Evolutionary conservation across 2,888 invertebrate species (phyloP), one percentile per base, ranked within the genome.

Genomic region (Bombylius discolor): DNA sequence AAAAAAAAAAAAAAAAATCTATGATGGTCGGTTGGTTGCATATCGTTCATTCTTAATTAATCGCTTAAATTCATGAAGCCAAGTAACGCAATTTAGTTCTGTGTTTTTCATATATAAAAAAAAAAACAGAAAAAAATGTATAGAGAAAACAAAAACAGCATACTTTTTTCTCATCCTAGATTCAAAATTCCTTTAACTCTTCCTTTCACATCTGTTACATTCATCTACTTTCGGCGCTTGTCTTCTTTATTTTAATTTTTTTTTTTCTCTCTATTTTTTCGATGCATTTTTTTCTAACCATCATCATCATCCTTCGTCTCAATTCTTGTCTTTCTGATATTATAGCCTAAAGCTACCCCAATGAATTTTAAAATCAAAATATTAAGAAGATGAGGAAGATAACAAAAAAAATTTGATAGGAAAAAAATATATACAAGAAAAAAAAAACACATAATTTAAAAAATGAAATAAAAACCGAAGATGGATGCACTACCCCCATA

Each of bases 51-150:
- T 59, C 59, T 61, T 61, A 61, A 61, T 61, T 61, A 61, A 61
- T 59, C 59, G 56, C 59, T 57, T 59, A 61, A 61, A 61, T 61
- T 61, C 61, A 59, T 59, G 58, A 55, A 61, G 59, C 59, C 58
- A 56, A 59, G 61, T 59, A 61, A 61, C 59, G 59, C 59, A 61
- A 61, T 61, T 61, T 55, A 51, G 50, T 55, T 55, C 47, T 50
- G 49, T 54, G 54, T 54, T 45, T 54, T 54, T 54, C 49, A 49
- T 54, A 44, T 23, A 23, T 23, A 23, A 2, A 23, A 23, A 23
- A 23, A 23, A 23, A 2, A 23, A 2, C 2, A 2, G 3, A 23
- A 23, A 23, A 23, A 23, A 23, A 23, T 23, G 23, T 23, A 23
- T 23, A 23, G 23, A 3, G 23, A 23, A 23, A 23, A 23, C 3